Evolutionary conservation across 2,888 invertebrate species (phyloP).

Genomic region (Temnothorax rugatulus): DNA sequence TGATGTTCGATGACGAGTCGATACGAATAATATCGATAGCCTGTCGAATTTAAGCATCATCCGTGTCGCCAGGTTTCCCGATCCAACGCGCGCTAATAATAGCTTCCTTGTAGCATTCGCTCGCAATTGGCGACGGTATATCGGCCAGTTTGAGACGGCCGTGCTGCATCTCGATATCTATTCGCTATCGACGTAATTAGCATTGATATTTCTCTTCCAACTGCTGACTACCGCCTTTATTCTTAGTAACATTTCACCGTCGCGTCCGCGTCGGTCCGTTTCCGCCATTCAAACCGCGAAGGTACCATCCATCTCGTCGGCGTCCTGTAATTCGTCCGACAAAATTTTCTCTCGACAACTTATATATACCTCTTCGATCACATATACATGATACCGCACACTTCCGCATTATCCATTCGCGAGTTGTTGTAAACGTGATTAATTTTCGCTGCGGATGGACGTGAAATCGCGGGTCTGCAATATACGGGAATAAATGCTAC

Average conservation of each 20-base stretch:
- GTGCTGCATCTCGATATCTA: conserved; percentile 25
- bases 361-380: conserved; percentile 34
- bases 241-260: conserved; percentile 21
- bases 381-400: conserved; percentile 8
- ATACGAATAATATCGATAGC: conserved; percentile 26
- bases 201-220: conserved; percentile 9
- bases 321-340: conserved; percentile 54
- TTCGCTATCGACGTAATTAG: conserved; percentile 46
- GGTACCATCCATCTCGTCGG: neutral
- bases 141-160: conserved; percentile 17
- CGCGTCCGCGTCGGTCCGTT: conserved; percentile 3
- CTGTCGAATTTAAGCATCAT: conserved; percentile 27
- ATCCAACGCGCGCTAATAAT: conserved; percentile 48
- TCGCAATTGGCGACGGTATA: conserved; percentile 40
- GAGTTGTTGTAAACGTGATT: neutral
- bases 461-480: neutral
- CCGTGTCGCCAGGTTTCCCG: conserved; percentile 16
- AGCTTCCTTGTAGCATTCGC: conserved; percentile 22
- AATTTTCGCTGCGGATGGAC: neutral
- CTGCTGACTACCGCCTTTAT: conserved; percentile 3
- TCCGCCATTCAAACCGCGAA: neutral
- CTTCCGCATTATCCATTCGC: neutral
- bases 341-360: conserved; percentile 61
- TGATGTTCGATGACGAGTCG: conserved; percentile 1
- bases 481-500: neutral